Base-by-base conservation (phyloP, 1,140 invertebrate species). In the Drosophila burlai region DNA sequence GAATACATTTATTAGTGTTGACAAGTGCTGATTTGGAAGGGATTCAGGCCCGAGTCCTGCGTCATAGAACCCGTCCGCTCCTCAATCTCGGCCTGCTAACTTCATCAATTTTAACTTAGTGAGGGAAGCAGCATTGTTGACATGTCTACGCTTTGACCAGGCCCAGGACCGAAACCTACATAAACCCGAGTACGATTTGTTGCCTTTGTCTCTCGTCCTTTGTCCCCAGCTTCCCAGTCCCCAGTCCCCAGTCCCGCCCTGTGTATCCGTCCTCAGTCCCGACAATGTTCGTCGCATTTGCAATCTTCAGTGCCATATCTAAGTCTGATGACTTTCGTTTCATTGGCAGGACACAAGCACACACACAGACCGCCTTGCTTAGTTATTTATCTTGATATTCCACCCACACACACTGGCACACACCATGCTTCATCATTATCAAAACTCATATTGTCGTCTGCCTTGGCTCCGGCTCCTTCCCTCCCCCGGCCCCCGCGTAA, bases 391-490 rank as follows among this genome's bases (percentile, higher is more conserved):
- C 84, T 87, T 87, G 84, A 87, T 87, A 87, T 83, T 72, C 76
- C 63, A 26, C 36, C 29, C 38, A 34, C 38, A 31, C 55, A 83
- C 18, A 79, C 60, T 43, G 46, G 64, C 55, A 55, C 71, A 58
- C 36, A 43, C 47, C 76, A 89, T 90, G 85, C 89, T 85, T 90
- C 85, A 90, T 90, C 85, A 90, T 90, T 90, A 90, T 90, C 82
- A 91, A 90, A 57, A 81, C 86, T 90, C 82, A 90, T 90, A 85
- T 81, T 90, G 85, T 82, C 86, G 79, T 67, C 81, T 79, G 81
- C 73, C 78, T 63, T 63, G 49, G 54, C 62, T 74, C 45, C 49
- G 42, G 24, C 42, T 54, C 15, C n/a, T 10, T 47, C 31, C 16
- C 31, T 0, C 31, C 11, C 9, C 31, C 24, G 26, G 24, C 6